Base-by-base conservation (phyloP, 2,113 vertebrate genomes). In the Oncorhynchus masou region DNA sequence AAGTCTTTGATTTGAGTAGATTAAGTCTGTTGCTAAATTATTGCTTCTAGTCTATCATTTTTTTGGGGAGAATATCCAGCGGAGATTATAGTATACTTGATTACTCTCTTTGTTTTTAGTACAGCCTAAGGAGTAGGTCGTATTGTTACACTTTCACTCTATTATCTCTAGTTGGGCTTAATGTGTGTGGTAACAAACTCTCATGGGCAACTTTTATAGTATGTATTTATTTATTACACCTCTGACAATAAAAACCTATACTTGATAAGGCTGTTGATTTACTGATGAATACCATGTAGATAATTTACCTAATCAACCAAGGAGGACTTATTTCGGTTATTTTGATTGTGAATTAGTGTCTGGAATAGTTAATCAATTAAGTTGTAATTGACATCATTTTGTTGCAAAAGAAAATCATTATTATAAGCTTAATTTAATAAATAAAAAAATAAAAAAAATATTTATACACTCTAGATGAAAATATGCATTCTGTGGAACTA, bases 21-120 rank as follows among this genome's bases (percentile, higher is more conserved):
- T 83, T 70, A 67, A 68, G 71, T 15, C 74, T 6, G 49, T 54
- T 75, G 68, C 70, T 70, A n/a, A 80, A 70, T 48, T 60, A 76
- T 51, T 68, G 70, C 65, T 6, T 70, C 27, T 74, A 39, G 15
- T 34, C 11, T 22, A 74, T 74, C 57, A 76, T 68, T 27, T 81
- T 69, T 78, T 39, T 1, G 29, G n/a, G 65, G 69, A 75, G 45
- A 9, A 54, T 27, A 54, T 73, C 65, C 71, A 74, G 68, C n/a
- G 12, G n/a, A n/a, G 22, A 29, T 16, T 13, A 4, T 54, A 19
- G 49, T 54, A 16, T 19, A 54, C 15, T 54, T 54, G 12, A 16
- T 54, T 19, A 15, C 49, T 16, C 8, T 54, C 49, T 54, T 22
- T 62, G 59, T 62, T 22, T n/a, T n/a, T 22, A 3, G 5, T 62